Conservation (phyloP, 2,113 vertebrate genomes). For the Diadophis punctatus region DNA sequence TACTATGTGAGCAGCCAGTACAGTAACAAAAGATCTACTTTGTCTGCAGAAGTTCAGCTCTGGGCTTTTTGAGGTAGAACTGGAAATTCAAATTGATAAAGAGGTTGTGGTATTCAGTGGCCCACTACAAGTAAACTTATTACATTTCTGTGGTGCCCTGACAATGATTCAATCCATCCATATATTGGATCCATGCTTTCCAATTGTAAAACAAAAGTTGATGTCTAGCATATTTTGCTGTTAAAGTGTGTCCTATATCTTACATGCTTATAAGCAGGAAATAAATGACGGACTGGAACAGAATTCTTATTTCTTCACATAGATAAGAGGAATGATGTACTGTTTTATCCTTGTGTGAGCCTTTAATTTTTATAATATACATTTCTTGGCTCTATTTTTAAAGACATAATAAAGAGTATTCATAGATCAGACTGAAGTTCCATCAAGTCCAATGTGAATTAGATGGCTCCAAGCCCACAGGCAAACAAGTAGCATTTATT, state of each 20-base stretch:
- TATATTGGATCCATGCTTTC: not conserved
- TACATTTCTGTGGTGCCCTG: not conserved
- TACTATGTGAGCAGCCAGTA: not conserved
- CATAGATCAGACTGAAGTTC: not conserved
- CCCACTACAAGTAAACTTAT: not conserved
- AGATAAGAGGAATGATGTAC: not conserved
- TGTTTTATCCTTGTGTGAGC: not conserved
- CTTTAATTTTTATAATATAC: not conserved
- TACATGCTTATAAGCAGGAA: not conserved
- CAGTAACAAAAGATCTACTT: not conserved
- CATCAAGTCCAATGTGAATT: not conserved
- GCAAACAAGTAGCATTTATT: not conserved
- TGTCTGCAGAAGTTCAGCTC: not conserved
- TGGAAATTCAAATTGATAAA: not conserved
- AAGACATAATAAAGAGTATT: not conserved
- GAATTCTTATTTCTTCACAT: not conserved
- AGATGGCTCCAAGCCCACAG: not conserved
- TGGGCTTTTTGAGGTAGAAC: not conserved
- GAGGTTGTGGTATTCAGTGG: not conserved
- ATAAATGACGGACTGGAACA: not conserved
- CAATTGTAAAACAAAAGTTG: not conserved
- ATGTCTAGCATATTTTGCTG: not conserved
- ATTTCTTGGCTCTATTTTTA: not conserved
- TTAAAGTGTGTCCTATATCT: not conserved
- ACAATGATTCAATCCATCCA: not conserved